These are phyloP conservation scores for Cephalopterus ornatus DNA, from an alignment of 2,113 vertebrate species.

Conservation along the genomic window DNA sequence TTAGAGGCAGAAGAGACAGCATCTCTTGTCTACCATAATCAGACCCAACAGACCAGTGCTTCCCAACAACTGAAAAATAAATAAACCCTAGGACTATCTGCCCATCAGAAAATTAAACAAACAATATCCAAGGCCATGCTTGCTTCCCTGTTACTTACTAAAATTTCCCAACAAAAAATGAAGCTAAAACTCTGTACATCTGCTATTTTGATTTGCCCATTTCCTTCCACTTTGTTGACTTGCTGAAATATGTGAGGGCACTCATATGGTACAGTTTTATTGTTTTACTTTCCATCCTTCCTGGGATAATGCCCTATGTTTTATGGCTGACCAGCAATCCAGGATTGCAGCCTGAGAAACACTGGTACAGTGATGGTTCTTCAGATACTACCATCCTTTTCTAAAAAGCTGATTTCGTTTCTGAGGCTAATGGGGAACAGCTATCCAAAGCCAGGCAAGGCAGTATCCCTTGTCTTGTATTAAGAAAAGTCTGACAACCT, in stretches of 20 bases:
- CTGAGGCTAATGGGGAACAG: background rate
- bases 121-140: background rate
- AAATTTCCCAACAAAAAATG: background rate
- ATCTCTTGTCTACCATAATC: background rate
- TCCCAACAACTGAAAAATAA: background rate
- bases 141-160: background rate
- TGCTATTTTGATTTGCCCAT: background rate
- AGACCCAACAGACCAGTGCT: background rate
- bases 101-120: background rate
- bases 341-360: background rate
- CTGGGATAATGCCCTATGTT: background rate
- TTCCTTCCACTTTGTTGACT: background rate
- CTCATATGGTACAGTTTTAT: background rate
- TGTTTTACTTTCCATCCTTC: background rate
- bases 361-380: background rate
- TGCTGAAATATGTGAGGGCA: background rate
- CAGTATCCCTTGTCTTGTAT: background rate
- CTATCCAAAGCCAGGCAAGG: background rate
- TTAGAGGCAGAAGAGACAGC: fast-evolving
- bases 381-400: background rate
- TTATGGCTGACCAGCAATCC: background rate
- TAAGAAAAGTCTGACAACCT: background rate
- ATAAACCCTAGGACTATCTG: background rate
- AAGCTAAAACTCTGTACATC: background rate
- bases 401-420: background rate